Evolutionary conservation across 2,888 invertebrate genomes (phyloP).

Genomic region (Athalia rosae): DNA sequence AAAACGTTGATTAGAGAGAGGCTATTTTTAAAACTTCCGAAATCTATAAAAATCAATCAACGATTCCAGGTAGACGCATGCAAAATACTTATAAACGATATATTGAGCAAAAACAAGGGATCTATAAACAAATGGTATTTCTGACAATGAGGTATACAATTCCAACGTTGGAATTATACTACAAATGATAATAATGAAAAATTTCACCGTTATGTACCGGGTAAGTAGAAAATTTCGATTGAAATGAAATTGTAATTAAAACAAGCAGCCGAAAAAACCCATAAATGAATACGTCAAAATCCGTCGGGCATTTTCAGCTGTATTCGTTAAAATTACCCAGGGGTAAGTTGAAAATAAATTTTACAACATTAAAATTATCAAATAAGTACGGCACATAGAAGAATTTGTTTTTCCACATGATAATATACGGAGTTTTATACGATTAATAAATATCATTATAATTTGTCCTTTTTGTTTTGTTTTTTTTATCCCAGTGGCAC

Average conservation of each 20-base stretch:
- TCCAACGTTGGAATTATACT: not conserved
- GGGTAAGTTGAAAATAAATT: no score
- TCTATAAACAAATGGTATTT: not conserved
- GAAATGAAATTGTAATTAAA: no score
- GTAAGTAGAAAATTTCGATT: no score
- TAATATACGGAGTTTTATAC: conserved; percentile 42
- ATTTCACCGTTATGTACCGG: no score
- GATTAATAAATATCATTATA: not conserved
- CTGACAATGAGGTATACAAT: not conserved
- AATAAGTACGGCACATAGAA: conserved; percentile 69
- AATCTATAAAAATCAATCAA: not conserved
- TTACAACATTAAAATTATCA: no score
- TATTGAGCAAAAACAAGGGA: conserved; percentile 13
- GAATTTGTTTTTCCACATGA: conserved; percentile 60
- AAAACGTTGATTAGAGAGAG: no score
- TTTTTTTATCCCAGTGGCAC: not conserved
- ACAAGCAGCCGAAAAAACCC: no score
- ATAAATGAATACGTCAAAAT: no score
- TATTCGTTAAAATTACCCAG: no score
- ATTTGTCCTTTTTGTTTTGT: not conserved
- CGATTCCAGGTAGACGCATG: not conserved
- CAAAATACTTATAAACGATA: not conserved
- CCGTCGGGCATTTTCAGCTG: no score
- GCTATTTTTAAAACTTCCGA: not conserved
- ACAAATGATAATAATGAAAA: no score